Base-by-base conservation (phyloP, 1,140 invertebrate species). In the Brachionus calyciflorus region DNA sequence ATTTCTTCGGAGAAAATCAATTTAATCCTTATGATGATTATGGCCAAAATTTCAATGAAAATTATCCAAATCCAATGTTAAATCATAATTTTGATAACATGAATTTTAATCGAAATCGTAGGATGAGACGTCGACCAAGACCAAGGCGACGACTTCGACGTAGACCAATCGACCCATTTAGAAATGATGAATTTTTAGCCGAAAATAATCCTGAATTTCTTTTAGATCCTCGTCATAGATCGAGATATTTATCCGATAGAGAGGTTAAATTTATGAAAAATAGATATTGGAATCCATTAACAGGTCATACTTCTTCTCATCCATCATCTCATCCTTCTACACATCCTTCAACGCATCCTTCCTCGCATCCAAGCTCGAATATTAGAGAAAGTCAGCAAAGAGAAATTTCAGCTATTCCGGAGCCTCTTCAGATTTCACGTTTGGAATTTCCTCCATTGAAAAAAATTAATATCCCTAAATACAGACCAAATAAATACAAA, bases 161-260 rank as follows among this genome's bases (percentile, higher is more conserved):
- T 14, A 14, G 30, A n/a, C n/a, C 30, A 33, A 19, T 60, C 17
- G 30, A 60, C 17, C 26, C 55, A 17, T 60, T 33, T 37, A 33
- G 30, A 9, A 33, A 60, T 60, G 55, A 30, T n/a, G 55, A 60
- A 37, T 60, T 60, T 33, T 60, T 60, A 30, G 26, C 30, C 3
- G 55, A 60, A 28, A 60, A 60, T 60, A 60, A 60, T 60, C 55
- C 55, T 37, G 55, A 60, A 60, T 60, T 60, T 60, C 37, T 60
- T 19, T 28, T 40, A 1, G 30, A 60, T 37, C 55, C 55, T 33
- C 12, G 19, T 19, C 30, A 21, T n/a, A n/a, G n/a, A 2, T 30
- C 55, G 6, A 60, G 55, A 60, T 60, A 60, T 37, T 60, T 60
- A 30, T 33, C 55, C n/a, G 37, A 60, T 9, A 60, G n/a, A 33